These are phyloP conservation scores for Dolichopus griseipennis DNA, from an alignment of 2,888 invertebrate genomes.

Conservation along the genomic window DNA sequence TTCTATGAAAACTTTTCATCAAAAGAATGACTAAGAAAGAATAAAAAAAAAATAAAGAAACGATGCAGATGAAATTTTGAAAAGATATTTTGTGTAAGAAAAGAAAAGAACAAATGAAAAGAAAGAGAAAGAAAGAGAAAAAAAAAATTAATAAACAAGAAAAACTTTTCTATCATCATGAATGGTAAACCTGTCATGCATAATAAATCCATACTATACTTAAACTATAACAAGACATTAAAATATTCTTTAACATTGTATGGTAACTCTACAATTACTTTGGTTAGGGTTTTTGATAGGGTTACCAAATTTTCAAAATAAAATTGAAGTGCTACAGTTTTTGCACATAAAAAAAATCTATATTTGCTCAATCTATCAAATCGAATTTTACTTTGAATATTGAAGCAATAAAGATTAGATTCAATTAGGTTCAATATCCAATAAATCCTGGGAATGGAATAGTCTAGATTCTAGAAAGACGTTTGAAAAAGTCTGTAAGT, in stretches of 20 bases:
- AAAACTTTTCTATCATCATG: neutral
- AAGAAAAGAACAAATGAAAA: no score
- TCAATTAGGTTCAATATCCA: no score
- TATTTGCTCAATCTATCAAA: no score
- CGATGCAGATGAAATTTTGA: neutral
- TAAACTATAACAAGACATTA: neutral
- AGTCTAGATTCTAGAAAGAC: no score
- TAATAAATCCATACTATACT: neutral
- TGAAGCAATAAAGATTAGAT: no score
- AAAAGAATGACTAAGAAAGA: neutral
- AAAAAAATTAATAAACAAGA: neutral
- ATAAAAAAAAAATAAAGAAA: neutral
- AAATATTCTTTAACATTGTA: neutral
- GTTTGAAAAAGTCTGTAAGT: no score
- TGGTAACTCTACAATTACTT: neutral
- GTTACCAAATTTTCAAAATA: neutral
- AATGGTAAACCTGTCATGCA: slow-evolving; percentile 1
- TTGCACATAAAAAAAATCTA: no score
- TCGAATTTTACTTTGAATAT: no score
- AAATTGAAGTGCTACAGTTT: no score
- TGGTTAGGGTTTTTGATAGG: neutral
- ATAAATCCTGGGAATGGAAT: no score
- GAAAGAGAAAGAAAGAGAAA: no score
- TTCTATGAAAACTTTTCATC: neutral
- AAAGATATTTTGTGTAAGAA: no score